Conservation (phyloP, 2,888 invertebrate genomes). For the Congeria kusceri region DNA sequence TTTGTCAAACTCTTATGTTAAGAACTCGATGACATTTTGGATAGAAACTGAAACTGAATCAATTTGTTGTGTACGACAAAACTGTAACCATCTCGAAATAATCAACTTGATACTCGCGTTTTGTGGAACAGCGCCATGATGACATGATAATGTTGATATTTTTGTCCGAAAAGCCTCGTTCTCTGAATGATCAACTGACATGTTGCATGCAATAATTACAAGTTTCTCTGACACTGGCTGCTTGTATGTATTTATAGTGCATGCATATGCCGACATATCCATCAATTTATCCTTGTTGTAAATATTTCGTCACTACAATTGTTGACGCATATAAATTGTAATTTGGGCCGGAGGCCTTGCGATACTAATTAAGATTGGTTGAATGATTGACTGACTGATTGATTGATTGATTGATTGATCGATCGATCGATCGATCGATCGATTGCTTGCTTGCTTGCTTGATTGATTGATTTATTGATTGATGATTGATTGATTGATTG, state of each 20-base stretch:
- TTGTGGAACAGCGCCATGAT: constrained; percentile 50
- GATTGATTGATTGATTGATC: too few species aligned
- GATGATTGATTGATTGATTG: too few species aligned
- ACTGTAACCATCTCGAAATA: constrained; percentile 45
- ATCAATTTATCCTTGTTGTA: too few species aligned
- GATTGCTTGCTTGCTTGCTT: too few species aligned
- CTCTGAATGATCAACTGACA: constrained; percentile 44
- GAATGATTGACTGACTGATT: too few species aligned
- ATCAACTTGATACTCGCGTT: constrained; percentile 37
- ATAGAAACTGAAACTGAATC: constrained; percentile 27
- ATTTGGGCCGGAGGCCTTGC: too few species aligned
- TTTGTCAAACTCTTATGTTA: constrained; percentile 6
- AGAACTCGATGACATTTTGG: constrained; percentile 44
- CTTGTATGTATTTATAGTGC: not conserved
- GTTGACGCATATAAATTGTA: too few species aligned
- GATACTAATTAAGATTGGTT: too few species aligned
- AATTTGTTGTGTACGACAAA: constrained; percentile 36
- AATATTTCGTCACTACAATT: too few species aligned
- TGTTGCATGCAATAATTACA: constrained; percentile 35
- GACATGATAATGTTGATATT: constrained; percentile 34
- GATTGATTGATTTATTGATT: too few species aligned
- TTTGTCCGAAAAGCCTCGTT: constrained; percentile 15
- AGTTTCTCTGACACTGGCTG: constrained; percentile 36
- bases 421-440: too few species aligned
- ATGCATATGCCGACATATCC: too few species aligned